Base-by-base conservation (phyloP, 2,113 vertebrate genomes). In the Eulemur rufifrons region DNA sequence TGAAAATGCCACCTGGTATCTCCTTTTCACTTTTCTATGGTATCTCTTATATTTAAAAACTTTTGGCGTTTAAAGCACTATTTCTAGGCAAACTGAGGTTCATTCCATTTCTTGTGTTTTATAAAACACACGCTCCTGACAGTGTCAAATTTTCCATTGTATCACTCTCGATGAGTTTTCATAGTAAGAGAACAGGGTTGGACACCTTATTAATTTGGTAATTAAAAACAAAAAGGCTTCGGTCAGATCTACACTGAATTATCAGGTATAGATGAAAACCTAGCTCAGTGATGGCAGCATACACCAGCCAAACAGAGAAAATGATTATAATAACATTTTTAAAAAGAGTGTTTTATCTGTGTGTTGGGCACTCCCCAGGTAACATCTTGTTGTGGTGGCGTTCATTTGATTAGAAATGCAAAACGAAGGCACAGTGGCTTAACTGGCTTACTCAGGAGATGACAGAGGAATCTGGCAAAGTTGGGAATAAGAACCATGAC, bases 321-420 rank as follows among this genome's bases (percentile, higher is more conserved):
- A 18, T 59, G n/a, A 77, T 89, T 69, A 68, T 27, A 82, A 84
- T 69, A 84, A 61, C 56, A 34, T 74, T 25, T 95, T 86, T 73
- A 29, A 74, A 54, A 52, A 42, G 86, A 94, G 37, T 82, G 71
- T 77, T 95, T 86, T 39, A 34, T 89, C 52, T 39, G 68, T 87
- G 63, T 63, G 56, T 10, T 14, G n/a, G 42, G 32, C 29, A 29
- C 81, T 95, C 87, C 86, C 78, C 42, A 74, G 92, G 95, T 59
- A 61, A 59, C 23, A 7, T 64, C 39, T 68, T 78, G 45, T 54
- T n/a, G 47, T 42, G 42, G 45, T 47, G 37, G 17, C 32, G 1
- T 61, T 78, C 29, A 5, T 94, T 94, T 89, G 68, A 97, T 97
- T 76, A 89, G 92, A 96, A 83, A 86, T 54, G 34, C 39, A 76